Evolutionary conservation across 1,140 invertebrate genomes (phyloP), one percentile per base, ranked within the genome.

Genomic region (Leptoteleia sp.): DNA sequence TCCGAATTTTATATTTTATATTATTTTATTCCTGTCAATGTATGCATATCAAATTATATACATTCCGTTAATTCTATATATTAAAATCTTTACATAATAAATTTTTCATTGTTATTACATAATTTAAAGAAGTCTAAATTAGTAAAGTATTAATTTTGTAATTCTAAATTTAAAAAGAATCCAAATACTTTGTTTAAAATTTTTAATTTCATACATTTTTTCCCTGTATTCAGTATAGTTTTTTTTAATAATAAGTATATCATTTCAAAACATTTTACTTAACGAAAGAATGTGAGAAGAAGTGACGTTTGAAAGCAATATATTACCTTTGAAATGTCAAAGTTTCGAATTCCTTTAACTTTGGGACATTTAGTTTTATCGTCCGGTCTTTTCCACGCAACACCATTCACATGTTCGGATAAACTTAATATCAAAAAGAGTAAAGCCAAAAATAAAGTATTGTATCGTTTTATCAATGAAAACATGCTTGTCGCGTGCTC

Each of bases 321-420:
- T 38, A 16, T 38, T 85, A 91, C 90, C 84, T 89, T 83, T 2
- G 88, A 79, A 22, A 91, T 85, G 68, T 91, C 88, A 70, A 91
- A 91, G 79, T 90, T 89, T 22, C 87, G 72, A 17, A 90, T 88
- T 33, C 83, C 89, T 79, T 86, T 90, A 27, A 91, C 90, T 82
- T 88, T 88, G 0, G 91, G 92, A 80, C 92, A 92, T 72, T 91
- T 91, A 4, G 89, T 91, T 82, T 92, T 92, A 82, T 92, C 91
- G 48, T 92, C 91, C 16, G 85, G 84, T 35, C 81, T 81, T 65
- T 89, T 90, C 84, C 84, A 86, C 19, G 55, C 43, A 11, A 55
- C 61, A 35, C 43, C 13, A 27, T 52, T 16, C 15, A 40, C 47
- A 50, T 52, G 17, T 1, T 48, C 31, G 1, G 19, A 33, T 35